phyloP scores from a whole-genome alignment of 2,888 invertebrate species.

The Lithosia quadra region DNA sequence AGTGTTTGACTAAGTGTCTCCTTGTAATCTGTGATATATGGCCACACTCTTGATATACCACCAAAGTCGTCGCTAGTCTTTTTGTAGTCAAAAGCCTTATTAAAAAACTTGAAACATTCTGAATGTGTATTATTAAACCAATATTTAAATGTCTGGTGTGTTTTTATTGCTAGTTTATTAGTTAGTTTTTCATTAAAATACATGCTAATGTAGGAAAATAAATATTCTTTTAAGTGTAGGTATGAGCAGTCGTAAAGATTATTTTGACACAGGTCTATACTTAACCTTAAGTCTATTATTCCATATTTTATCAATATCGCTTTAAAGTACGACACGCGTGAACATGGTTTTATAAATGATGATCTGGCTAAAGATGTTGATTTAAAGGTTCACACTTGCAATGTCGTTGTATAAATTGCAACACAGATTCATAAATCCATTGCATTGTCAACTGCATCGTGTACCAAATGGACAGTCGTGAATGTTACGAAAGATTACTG shows the following conservation, averaged over 20 bases:
- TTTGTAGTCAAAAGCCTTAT: slow-evolving; percentile 32
- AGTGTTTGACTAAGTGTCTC: slow-evolving; percentile 61
- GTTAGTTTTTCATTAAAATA: background rate
- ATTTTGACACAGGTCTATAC: background rate
- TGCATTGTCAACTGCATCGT: slow-evolving; percentile 57
- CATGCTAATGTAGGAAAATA: background rate
- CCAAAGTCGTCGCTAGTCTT: slow-evolving; percentile 39
- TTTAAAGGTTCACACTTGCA: slow-evolving; percentile 74
- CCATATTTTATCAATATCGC: slow-evolving; percentile 55
- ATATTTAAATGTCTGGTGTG: no score
- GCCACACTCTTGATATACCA: slow-evolving; percentile 50
- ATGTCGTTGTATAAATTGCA: slow-evolving; percentile 53
- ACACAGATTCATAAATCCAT: slow-evolving; percentile 58
- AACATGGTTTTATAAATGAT: slow-evolving; percentile 69
- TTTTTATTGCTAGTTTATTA: no score
- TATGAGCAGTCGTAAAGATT: background rate
- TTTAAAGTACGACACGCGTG: slow-evolving; percentile 59
- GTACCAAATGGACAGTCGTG: slow-evolving; percentile 47
- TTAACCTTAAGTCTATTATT: slow-evolving; percentile 27
- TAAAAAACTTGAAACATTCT: slow-evolving; percentile 21
- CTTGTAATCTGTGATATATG: slow-evolving; percentile 63
- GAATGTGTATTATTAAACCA: no score
- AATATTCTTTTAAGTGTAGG: background rate
- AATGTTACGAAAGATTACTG: slow-evolving; percentile 47
- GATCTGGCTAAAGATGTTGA: slow-evolving; percentile 68